Evolutionary conservation across 2,113 vertebrate species (phyloP).

Genomic region (Ailuropoda melanoleuca): DNA sequence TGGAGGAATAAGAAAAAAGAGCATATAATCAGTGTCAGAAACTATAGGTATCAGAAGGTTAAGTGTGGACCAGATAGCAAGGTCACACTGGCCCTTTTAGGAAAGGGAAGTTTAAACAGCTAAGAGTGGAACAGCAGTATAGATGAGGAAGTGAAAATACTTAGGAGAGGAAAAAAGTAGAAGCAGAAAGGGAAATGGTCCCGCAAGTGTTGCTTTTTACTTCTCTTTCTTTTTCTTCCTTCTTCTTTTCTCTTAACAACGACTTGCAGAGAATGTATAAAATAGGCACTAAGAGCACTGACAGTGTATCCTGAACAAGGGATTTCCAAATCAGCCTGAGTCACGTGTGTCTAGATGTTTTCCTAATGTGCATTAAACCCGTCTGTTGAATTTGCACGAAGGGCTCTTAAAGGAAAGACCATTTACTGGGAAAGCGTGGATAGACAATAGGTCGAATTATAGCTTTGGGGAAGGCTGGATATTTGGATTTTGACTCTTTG

Average conservation of each 20-base stretch:
- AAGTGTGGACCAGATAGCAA: background rate
- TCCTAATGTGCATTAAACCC: background rate
- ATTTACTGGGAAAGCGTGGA: background rate
- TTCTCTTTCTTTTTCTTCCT: background rate
- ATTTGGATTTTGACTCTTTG: background rate
- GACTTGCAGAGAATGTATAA: background rate
- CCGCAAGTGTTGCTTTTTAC: background rate
- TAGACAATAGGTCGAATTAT: background rate
- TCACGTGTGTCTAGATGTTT: background rate
- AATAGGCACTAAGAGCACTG: background rate
- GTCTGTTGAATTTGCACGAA: background rate
- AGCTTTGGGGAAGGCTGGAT: background rate
- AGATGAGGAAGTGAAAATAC: conserved; percentile 8
- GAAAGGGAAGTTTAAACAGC: background rate
- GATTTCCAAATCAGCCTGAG: background rate
- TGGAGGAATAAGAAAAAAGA: background rate
- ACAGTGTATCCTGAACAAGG: background rate
- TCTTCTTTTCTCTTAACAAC: background rate
- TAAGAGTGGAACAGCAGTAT: background rate
- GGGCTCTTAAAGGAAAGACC: background rate
- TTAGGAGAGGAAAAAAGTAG: background rate
- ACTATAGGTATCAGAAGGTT: background rate
- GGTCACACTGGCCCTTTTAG: background rate
- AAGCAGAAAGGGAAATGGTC: background rate
- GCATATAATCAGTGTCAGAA: background rate